Evolutionary conservation across 35 echinoderm and acorn worm genomes (phyloP).

Genomic region (Antedon bifida): DNA sequence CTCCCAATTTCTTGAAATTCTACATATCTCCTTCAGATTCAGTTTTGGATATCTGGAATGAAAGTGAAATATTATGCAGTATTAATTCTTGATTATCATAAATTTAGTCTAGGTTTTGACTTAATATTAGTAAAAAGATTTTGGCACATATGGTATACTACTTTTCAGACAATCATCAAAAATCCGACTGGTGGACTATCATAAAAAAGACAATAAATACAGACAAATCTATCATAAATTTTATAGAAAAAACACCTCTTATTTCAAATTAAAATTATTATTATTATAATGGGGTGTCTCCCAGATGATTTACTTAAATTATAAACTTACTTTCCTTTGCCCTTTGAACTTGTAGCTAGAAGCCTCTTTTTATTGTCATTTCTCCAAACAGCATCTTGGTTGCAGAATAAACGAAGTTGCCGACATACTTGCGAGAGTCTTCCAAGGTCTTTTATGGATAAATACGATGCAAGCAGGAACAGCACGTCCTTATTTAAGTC

Average conservation of each 20-base stretch:
- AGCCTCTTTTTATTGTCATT: not conserved
- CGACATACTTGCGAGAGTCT: not conserved
- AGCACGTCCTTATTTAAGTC: not conserved
- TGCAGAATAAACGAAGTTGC: not conserved
- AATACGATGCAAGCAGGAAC: not conserved
- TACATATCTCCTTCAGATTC: constrained; percentile 14
- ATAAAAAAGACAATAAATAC: too few species aligned
- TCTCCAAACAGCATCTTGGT: not conserved
- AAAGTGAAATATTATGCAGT: not conserved
- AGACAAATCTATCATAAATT: too few species aligned
- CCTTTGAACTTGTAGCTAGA: not conserved
- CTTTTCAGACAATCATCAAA: too few species aligned
- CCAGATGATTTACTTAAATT: too few species aligned
- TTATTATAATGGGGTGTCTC: too few species aligned
- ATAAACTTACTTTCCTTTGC: not conserved
- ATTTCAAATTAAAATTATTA: too few species aligned
- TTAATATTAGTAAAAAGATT: too few species aligned
- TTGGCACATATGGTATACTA: too few species aligned
- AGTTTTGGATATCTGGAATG: not conserved
- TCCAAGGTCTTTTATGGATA: not conserved
- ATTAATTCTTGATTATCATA: too few species aligned
- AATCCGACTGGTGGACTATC: too few species aligned
- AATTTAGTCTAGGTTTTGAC: too few species aligned
- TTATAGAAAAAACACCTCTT: too few species aligned
- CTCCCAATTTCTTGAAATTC: constrained; percentile 22